Percentiles rank a stretch among this genome's conserved stretches.
Conservation (phyloP, 2,113 vertebrate genomes). For the Lampris megalopsis region DNA sequence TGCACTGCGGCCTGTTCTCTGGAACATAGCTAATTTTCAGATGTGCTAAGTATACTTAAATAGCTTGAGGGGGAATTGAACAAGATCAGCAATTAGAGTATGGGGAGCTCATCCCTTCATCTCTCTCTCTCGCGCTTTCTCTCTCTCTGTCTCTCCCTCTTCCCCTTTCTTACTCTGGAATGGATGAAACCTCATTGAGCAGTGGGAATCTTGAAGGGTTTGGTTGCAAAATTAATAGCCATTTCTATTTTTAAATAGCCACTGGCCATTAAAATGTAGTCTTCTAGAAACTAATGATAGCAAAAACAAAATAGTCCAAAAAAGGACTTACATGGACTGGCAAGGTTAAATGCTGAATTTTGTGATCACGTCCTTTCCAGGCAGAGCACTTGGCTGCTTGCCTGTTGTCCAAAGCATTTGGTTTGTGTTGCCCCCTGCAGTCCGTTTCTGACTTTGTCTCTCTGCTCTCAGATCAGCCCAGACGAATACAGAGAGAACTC, state of each 20-base stretch:
- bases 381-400: not conserved
- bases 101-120: conserved; percentile 30
- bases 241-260: too few species aligned
- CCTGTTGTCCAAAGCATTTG: not conserved
- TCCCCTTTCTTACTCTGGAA: conserved; percentile 4
- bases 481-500: conserved; percentile 87
- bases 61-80: conserved; percentile 4
- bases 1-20: too few species aligned
- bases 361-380: not conserved
- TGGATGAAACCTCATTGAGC: not conserved
- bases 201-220: conserved; percentile 11
- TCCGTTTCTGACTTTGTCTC: conserved; percentile 21
- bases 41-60: too few species aligned
- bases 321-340: too few species aligned
- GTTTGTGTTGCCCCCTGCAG: conserved; percentile 23
- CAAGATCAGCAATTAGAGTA: conserved; percentile 24
- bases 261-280: too few species aligned
- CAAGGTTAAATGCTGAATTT: too few species aligned
- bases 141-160: not conserved
- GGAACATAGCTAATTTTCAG: too few species aligned
- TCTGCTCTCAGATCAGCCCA: conserved; percentile 85
- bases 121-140: conserved; percentile 7
- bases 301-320: too few species aligned
- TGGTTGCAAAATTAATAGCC: not conserved
- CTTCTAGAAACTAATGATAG: too few species aligned